Percentiles rank a stretch among this genome's conserved stretches.
These are phyloP conservation scores for Xylota segnis DNA, from an alignment of 2,888 invertebrate species.

Conservation along the genomic window DNA sequence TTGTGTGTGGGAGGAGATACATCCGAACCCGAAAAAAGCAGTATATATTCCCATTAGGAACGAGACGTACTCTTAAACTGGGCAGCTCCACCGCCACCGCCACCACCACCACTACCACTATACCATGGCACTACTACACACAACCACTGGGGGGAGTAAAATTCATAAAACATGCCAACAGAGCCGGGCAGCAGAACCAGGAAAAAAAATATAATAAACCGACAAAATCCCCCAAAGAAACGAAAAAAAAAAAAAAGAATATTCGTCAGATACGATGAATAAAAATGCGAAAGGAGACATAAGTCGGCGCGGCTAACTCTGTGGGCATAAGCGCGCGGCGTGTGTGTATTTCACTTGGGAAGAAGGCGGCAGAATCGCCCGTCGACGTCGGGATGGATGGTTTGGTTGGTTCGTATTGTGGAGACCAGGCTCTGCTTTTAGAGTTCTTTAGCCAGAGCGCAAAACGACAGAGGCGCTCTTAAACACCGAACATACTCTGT, in stretches of 20 bases:
- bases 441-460: slow-evolving; percentile 71
- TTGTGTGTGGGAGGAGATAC: slow-evolving; percentile 27
- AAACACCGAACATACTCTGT: slow-evolving; percentile 63
- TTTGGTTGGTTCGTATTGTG: slow-evolving; percentile 60
- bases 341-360: slow-evolving; percentile 39
- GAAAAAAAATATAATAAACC: slow-evolving; percentile 16
- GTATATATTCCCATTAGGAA: slow-evolving; percentile 45
- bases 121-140: slow-evolving; percentile 40
- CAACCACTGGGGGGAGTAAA: slow-evolving; percentile 35
- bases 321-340: slow-evolving; percentile 58
- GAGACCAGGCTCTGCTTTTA: slow-evolving; percentile 71
- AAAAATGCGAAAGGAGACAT: slow-evolving; percentile 71
- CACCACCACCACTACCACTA: slow-evolving; percentile 9
- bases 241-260: slow-evolving; percentile 19
- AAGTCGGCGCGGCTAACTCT: slow-evolving; percentile 60
- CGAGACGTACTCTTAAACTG: slow-evolving; percentile 31
- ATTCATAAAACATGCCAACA: slow-evolving; percentile 61
- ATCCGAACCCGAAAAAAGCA: slow-evolving; percentile 38
- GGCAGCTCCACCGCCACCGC: slow-evolving; percentile 30
- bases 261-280: slow-evolving; percentile 67
- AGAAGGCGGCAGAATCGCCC: slow-evolving; percentile 63
- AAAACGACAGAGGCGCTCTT: slow-evolving; percentile 70
- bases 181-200: slow-evolving; percentile 29
- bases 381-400: slow-evolving; percentile 54
- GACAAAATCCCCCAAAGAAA: slow-evolving; percentile 52